A percentile compares a stretch with the other conserved stretches of the same genome.
Evolutionary conservation across 2,888 invertebrate species (phyloP).

Genomic region (Scaptomyza cyrtandrae): DNA sequence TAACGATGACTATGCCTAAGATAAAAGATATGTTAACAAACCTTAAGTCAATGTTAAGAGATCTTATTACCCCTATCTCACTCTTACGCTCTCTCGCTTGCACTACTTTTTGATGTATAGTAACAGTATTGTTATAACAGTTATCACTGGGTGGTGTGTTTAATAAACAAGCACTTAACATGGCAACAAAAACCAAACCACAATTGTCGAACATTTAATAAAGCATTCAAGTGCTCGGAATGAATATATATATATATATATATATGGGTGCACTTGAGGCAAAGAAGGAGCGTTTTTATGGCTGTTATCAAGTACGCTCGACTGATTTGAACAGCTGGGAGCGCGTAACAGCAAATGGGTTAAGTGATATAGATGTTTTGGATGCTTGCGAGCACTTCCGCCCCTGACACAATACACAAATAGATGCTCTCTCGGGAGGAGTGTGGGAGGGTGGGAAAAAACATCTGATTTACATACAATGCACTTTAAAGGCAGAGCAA

Average conservation of each 20-base stretch:
- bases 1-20: not conserved
- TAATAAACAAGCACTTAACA: constrained; percentile 22
- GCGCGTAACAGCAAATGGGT: not conserved
- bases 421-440: not conserved
- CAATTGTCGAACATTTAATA: constrained; percentile 18
- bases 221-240: constrained; percentile 21
- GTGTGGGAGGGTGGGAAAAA: not conserved
- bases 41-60: not conserved
- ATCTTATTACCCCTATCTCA: not conserved
- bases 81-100: no score
- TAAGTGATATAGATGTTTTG: not conserved
- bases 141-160: not conserved
- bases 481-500: constrained; percentile 16
- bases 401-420: constrained; percentile 2
- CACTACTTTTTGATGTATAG: not conserved
- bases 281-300: constrained; percentile 6
- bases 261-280: constrained; percentile 16
- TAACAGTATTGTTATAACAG: not conserved
- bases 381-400: constrained; percentile 5
- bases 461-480: constrained; percentile 67
- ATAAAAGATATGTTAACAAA: not conserved
- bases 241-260: constrained; percentile 1
- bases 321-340: constrained; percentile 20
- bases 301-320: constrained; percentile 11
- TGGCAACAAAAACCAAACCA: constrained; percentile 13